A percentile compares a stretch with the other conserved stretches of the same genome.
phyloP scores from a whole-genome alignment of 2,113 vertebrate species.

The Oriolus oriolus region DNA sequence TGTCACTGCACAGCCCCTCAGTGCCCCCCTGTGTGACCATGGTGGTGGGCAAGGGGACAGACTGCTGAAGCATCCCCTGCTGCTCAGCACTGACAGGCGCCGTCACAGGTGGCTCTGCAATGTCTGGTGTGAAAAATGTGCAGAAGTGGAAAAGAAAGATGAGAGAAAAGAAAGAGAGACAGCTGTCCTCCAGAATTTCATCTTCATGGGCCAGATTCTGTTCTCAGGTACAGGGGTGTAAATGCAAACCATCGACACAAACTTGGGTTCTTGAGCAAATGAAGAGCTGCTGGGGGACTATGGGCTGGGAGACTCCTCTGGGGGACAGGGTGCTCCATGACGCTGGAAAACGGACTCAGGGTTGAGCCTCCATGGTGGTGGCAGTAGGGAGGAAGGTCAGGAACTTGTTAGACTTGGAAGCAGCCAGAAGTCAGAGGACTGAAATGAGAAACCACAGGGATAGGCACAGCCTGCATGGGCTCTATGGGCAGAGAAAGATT shows the following conservation, averaged over 20 bases:
- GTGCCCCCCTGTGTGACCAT: neutral
- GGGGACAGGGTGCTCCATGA: neutral
- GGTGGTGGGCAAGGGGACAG: neutral
- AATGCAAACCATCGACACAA: neutral
- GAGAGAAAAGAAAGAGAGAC: neutral
- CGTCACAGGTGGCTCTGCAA: neutral
- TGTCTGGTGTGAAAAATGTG: neutral
- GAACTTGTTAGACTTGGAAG: neutral
- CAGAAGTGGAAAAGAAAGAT: neutral
- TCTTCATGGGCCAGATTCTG: neutral
- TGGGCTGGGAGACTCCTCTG: neutral
- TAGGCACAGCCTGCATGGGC: fast-evolving
- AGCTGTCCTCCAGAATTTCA: neutral
- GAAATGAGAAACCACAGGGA: neutral
- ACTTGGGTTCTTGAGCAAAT: neutral
- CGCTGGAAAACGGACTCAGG: neutral
- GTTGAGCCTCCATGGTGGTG: fast-evolving
- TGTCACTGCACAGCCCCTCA: neutral
- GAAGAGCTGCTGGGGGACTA: neutral
- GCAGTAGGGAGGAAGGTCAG: neutral
- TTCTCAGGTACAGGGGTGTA: neutral
- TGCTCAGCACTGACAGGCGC: neutral
- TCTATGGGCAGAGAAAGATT: neutral
- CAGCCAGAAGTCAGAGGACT: neutral
- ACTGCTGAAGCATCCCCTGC: neutral